Conservation (phyloP, 2,888 invertebrate species). For the Cynaeus angustus region DNA sequence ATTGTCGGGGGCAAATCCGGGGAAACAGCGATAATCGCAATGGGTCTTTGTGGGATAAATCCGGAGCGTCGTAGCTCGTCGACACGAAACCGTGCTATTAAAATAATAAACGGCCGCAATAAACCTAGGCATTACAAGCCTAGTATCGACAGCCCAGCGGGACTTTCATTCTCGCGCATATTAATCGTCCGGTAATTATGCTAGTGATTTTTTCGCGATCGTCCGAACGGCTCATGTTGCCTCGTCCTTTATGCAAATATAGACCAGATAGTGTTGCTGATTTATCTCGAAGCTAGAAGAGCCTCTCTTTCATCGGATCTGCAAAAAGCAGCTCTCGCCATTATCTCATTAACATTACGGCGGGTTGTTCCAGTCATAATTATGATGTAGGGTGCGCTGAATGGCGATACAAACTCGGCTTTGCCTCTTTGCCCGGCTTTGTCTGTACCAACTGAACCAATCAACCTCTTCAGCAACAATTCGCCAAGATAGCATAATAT, state of each 20-base stretch:
- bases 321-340: constrained; percentile 4
- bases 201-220: constrained; percentile 58
- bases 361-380: constrained; percentile 57
- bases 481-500: constrained; percentile 56
- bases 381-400: constrained; percentile 54
- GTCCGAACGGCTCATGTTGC: constrained; percentile 57
- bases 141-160: constrained; percentile 68
- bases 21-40: constrained; percentile 51
- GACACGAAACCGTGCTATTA: constrained; percentile 68
- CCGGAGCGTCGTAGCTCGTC: constrained; percentile 58
- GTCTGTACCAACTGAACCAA: constrained; percentile 65
- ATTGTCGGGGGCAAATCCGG: constrained; percentile 53
- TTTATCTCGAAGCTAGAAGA: constrained; percentile 50
- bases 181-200: constrained; percentile 69
- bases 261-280: constrained; percentile 59
- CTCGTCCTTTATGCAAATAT: constrained; percentile 60
- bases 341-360: constrained; percentile 28
- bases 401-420: constrained; percentile 43
- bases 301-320: constrained; percentile 35
- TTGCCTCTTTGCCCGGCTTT: constrained; percentile 62
- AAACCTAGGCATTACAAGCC: constrained; percentile 68
- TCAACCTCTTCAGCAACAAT: constrained; percentile 63
- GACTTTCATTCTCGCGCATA: constrained; percentile 66
- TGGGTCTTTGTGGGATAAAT: constrained; percentile 60
- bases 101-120: constrained; percentile 69